Conservation (phyloP, 2,797 vertebrate genomes). For the Peromyscus nudipes region DNA sequence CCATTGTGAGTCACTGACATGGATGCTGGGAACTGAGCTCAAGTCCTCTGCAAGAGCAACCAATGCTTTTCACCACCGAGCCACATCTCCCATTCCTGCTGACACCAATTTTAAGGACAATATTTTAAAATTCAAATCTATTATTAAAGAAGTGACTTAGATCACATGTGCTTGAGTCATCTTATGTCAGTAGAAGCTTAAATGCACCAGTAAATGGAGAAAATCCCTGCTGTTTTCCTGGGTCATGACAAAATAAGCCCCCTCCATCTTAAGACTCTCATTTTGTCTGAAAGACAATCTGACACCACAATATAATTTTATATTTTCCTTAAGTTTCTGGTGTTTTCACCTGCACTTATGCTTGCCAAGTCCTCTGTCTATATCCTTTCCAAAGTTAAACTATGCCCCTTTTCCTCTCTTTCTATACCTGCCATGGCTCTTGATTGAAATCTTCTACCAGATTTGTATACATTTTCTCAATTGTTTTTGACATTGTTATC, state of each 20-base stretch:
- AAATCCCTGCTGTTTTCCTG: not conserved
- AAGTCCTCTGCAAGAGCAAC: not conserved
- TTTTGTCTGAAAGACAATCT: slow-evolving; percentile 37
- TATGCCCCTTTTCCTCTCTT: no score
- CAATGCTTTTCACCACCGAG: no score
- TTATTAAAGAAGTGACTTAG: slow-evolving; percentile 9
- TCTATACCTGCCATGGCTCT: not conserved
- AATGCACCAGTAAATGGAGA: not conserved
- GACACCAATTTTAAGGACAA: not conserved
- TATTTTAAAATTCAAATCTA: slow-evolving; percentile 11
- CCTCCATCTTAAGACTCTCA: not conserved
- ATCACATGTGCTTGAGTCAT: not conserved
- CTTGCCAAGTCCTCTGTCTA: not conserved
- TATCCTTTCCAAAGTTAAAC: not conserved
- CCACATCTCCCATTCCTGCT: not conserved
- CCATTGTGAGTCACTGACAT: not conserved
- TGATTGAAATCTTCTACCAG: not conserved
- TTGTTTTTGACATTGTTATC: slow-evolving; percentile 17
- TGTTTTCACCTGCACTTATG: slow-evolving; percentile 22
- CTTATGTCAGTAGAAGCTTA: not conserved
- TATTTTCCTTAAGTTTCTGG: slow-evolving; percentile 7
- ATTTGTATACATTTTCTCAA: not conserved
- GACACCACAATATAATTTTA: slow-evolving; percentile 8
- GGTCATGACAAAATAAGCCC: not conserved
- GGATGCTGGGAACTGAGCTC: not conserved